phyloP scores from a whole-genome alignment of 2,888 invertebrate species.

The Nematopogon swammerdamellus region DNA sequence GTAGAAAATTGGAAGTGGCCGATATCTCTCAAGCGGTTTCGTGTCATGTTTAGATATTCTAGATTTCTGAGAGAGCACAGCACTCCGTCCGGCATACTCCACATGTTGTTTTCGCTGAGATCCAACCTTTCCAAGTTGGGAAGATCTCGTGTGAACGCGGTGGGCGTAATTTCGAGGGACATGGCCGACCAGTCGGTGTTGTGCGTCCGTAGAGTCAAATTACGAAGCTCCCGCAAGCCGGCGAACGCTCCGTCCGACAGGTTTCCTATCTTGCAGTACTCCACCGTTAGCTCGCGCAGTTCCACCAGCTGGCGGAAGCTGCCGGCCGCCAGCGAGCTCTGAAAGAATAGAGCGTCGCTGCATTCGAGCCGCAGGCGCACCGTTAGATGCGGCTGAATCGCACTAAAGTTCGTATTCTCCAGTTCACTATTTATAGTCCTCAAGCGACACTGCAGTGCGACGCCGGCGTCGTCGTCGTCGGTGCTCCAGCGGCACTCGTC shows the following conservation, averaged over 20 bases:
- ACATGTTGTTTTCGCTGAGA: conserved; percentile 77
- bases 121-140: conserved; percentile 71
- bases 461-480: conserved; percentile 62
- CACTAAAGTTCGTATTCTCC: conserved; percentile 79
- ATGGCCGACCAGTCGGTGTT: conserved; percentile 83
- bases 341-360: conserved; percentile 76
- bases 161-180: conserved; percentile 71
- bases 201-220: conserved; percentile 77
- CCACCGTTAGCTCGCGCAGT: conserved; percentile 73
- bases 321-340: conserved; percentile 73
- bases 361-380: conserved; percentile 73
- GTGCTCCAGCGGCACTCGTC: conserved; percentile 80
- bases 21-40: conserved; percentile 74
- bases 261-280: conserved; percentile 80
- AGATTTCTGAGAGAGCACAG: conserved; percentile 73
- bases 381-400: conserved; percentile 79
- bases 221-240: conserved; percentile 72
- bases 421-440: conserved; percentile 78
- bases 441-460: conserved; percentile 69
- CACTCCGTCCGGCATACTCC: conserved; percentile 72
- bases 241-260: conserved; percentile 79
- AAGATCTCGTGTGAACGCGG: conserved; percentile 72
- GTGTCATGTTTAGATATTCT: conserved; percentile 74
- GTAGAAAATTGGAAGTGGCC: conserved; percentile 68
- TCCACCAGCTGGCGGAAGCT: conserved; percentile 75